Evolutionary conservation across 1,140 invertebrate genomes (phyloP).

Genomic region (Drosophila truncata): DNA sequence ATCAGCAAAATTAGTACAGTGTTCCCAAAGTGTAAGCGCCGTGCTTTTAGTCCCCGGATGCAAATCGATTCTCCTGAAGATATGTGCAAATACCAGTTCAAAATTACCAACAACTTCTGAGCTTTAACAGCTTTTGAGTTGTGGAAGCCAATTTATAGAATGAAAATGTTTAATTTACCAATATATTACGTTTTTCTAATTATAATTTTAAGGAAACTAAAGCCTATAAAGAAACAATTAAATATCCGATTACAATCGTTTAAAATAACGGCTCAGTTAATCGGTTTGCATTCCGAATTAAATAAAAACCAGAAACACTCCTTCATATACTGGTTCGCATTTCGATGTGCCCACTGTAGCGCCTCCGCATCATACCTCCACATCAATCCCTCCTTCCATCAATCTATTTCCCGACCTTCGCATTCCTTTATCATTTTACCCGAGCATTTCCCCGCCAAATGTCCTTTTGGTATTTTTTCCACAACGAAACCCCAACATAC

Average conservation of each 20-base stretch:
- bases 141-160: neutral
- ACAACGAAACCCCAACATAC: slow-evolving; percentile 69
- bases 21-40: slow-evolving; percentile 63
- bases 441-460: slow-evolving; percentile 18
- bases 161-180: neutral
- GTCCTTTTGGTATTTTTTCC: slow-evolving; percentile 77
- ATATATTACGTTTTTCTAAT: neutral
- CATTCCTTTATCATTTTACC: slow-evolving; percentile 9
- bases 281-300: slow-evolving; percentile 27
- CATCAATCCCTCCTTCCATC: slow-evolving; percentile 23
- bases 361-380: slow-evolving; percentile 32
- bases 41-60: slow-evolving; percentile 51
- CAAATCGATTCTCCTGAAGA: slow-evolving; percentile 32
- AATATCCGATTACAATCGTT: neutral
- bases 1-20: slow-evolving; percentile 58
- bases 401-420: slow-evolving; percentile 7
- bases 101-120: neutral
- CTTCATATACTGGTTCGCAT: slow-evolving; percentile 51
- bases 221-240: neutral
- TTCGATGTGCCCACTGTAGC: slow-evolving; percentile 54
- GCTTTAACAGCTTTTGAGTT: neutral
- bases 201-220: no score
- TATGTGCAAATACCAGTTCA: neutral
- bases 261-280: slow-evolving; percentile 9
- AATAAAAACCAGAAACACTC: slow-evolving; percentile 25